Evolutionary conservation across 2,888 invertebrate species (phyloP), one percentile per base, ranked within the genome.

Genomic region (Crematogaster levior): DNA sequence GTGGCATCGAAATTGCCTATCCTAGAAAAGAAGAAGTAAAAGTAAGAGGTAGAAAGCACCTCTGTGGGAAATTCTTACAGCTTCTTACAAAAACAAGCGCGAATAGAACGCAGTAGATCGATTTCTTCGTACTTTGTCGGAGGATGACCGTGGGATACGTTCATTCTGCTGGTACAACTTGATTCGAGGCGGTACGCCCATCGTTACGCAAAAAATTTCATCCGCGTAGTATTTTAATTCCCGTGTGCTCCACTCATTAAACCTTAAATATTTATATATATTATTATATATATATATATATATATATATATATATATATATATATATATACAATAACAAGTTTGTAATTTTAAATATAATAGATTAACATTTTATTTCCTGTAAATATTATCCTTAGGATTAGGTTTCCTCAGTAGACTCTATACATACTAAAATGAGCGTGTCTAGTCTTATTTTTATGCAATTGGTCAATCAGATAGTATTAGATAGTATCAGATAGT

Each of bases 131-230:
- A 37, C 51, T 63, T 65, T 65, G 63, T 27, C 51, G n/a, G 48
- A 58, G 43, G 48, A 84, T 53, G 60, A 4, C 34, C 40, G 48
- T 7, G 3, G 68, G 46, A 24, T 68, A 51, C 48, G 61, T 46
- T 63, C 37, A 37, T 72, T 40, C 56, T 18, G 58, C 77, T 53
- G 53, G 75, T 46, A 61, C 48, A 51, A 34, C 56, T 65, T 60
- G 37, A 79, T 80, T 72, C 43, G 51, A 43, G 61, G 70, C 58
- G 56, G 80, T 30, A 72, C 81, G 72, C 81, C 81, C 72, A 81
- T 53, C 24, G 53, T 73, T 73, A 53, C 30, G 40, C 27, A 73
- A 81, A 73, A 85, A 51, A 48, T 84, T 85, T 85, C 84, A 85
- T 88, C 81, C 82, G 75, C 73, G 21, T 77, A 51, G 68, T 56